These are phyloP conservation scores for Synergus gifuensis DNA, from an alignment of 2,888 invertebrate genomes.

Conservation along the genomic window DNA sequence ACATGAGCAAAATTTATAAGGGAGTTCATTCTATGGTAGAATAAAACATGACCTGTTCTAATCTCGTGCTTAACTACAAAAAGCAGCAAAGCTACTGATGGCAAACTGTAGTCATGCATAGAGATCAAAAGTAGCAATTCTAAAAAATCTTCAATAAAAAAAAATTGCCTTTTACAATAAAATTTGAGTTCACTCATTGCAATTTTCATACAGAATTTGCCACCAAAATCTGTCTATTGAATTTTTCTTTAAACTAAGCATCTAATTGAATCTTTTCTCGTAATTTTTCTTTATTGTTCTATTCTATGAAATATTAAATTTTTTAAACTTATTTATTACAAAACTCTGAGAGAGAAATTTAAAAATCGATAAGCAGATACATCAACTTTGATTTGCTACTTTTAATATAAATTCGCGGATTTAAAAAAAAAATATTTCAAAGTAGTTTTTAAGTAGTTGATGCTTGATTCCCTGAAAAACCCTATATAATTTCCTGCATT, in stretches of 20 bases:
- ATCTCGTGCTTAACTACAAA: slow-evolving; percentile 77
- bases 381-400: too few relatives aligned
- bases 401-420: too few relatives aligned
- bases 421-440: too few relatives aligned
- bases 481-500: not conserved
- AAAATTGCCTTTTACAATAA: not conserved
- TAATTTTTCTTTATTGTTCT: not conserved
- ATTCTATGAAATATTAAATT: not conserved
- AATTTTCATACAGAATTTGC: slow-evolving; percentile 35
- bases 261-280: not conserved
- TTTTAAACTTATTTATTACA: not conserved
- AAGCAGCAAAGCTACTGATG: slow-evolving; percentile 77
- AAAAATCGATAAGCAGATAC: too few relatives aligned
- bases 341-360: too few relatives aligned
- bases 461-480: not conserved
- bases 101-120: slow-evolving; percentile 76
- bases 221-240: slow-evolving; percentile 40
- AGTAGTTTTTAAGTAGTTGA: not conserved
- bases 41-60: slow-evolving; percentile 71
- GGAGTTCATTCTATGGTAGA: slow-evolving; percentile 72
- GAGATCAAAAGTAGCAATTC: slow-evolving; percentile 67
- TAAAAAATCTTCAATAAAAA: slow-evolving; percentile 52
- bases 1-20: slow-evolving; percentile 76
- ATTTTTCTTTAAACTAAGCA: slow-evolving; percentile 47
- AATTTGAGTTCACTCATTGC: slow-evolving; percentile 12